Evolutionary conservation across 2,797 vertebrate species (phyloP).

Genomic region (Crax fasciolata): DNA sequence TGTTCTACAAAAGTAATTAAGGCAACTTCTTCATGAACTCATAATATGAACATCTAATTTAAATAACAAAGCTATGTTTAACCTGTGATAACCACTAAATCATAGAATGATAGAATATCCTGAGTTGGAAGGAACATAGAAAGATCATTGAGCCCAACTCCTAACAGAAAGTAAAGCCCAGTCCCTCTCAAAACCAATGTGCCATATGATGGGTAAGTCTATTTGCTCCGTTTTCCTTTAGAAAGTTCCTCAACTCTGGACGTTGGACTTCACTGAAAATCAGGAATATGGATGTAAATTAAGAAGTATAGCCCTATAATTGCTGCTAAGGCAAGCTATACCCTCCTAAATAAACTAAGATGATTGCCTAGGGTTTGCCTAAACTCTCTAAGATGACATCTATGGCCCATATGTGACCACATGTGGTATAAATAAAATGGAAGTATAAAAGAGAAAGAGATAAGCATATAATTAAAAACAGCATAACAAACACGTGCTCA

Average conservation of each 20-base stretch:
- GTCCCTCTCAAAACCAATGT: background rate
- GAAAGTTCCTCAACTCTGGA: constrained; percentile 6
- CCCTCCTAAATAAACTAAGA: constrained; percentile 63
- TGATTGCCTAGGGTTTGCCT: constrained; percentile 69
- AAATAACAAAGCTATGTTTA: background rate
- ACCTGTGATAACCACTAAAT: background rate
- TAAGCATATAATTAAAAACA: constrained; percentile 86
- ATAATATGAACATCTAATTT: background rate
- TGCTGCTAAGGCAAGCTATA: constrained; percentile 63
- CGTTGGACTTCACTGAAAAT: constrained; percentile 9
- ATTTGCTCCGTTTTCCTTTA: background rate
- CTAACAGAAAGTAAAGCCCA: background rate
- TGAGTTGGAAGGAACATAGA: background rate
- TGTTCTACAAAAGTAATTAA: background rate
- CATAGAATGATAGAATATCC: background rate
- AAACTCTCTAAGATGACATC: constrained; percentile 74
- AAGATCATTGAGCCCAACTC: background rate
- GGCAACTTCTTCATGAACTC: background rate
- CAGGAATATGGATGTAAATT: constrained; percentile 23
- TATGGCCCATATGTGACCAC: constrained; percentile 74
- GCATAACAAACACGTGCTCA: constrained; percentile 75
- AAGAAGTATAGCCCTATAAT: constrained; percentile 57
- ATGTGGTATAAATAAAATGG: constrained; percentile 82
- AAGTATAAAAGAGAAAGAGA: constrained; percentile 80
- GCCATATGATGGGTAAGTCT: background rate